Conservation (phyloP, 2,888 invertebrate genomes). For the Abrostola tripartita region DNA sequence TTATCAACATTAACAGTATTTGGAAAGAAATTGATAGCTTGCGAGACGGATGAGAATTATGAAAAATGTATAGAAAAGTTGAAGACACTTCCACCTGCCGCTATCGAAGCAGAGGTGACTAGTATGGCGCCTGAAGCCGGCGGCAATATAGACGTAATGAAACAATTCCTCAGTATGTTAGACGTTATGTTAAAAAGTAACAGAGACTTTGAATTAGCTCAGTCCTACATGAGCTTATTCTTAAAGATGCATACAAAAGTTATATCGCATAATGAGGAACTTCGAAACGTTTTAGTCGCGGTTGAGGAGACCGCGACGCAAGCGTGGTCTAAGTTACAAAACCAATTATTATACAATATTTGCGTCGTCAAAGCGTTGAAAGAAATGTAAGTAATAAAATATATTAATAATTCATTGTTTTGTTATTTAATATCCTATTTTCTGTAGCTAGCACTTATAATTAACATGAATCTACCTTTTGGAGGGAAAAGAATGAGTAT, state of each 20-base stretch:
- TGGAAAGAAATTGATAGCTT: conserved; percentile 89
- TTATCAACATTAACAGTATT: conserved; percentile 91
- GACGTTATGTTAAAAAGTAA: conserved; percentile 91
- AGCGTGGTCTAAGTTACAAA: conserved; percentile 91
- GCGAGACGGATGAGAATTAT: conserved; percentile 86
- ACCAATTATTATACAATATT: conserved; percentile 91
- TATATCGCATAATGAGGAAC: conserved; percentile 86
- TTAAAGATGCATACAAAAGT: conserved; percentile 92
- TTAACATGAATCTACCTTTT: conserved; percentile 21
- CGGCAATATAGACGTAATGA: conserved; percentile 91
- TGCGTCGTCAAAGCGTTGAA: conserved; percentile 93
- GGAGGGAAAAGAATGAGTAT: conserved; percentile 37
- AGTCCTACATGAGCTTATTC: conserved; percentile 96
- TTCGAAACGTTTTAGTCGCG: conserved; percentile 86
- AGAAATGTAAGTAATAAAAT: conserved; percentile 86
- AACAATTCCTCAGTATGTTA: conserved; percentile 93
- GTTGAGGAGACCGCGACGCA: conserved; percentile 89
- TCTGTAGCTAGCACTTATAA: conserved; percentile 2
- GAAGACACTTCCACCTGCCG: conserved; percentile 93
- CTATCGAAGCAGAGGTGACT: conserved; percentile 95
- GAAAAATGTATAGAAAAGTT: conserved; percentile 88
- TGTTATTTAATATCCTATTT: not conserved
- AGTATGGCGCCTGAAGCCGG: conserved; percentile 92
- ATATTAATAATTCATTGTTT: conserved; percentile 21
- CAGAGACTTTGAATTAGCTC: conserved; percentile 95